Evolutionary conservation across 2,113 vertebrate species (phyloP).

Genomic region (Perca flavescens): DNA sequence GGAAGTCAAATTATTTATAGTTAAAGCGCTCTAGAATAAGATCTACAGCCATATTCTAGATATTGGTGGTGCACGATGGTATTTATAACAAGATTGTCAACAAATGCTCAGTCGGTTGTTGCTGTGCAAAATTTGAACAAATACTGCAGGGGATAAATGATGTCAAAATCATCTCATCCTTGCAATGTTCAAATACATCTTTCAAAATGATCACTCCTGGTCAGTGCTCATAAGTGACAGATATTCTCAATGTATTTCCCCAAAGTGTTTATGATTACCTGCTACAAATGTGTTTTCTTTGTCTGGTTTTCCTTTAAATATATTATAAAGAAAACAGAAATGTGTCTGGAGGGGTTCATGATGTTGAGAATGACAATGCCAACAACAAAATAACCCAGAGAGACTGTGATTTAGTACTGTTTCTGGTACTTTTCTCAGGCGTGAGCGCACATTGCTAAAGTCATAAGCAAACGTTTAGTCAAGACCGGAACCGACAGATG

Average conservation of each 20-base stretch:
- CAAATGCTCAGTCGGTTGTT: not conserved
- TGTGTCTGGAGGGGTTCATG: not conserved
- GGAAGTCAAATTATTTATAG: not conserved
- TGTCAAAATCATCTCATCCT: constrained; percentile 27
- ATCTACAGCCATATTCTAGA: not conserved
- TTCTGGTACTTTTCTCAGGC: constrained; percentile 5
- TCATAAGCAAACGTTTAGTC: constrained; percentile 83
- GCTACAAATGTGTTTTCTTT: not conserved
- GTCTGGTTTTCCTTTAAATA: not conserved
- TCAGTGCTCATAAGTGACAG: not conserved
- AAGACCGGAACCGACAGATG: constrained; percentile 71
- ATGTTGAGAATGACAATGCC: not conserved
- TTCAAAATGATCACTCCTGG: not conserved
- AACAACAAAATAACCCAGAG: not conserved
- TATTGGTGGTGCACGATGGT: not conserved
- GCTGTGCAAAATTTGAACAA: constrained; percentile 13
- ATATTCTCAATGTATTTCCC: not conserved
- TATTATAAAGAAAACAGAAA: not conserved
- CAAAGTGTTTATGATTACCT: not conserved
- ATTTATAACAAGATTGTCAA: not conserved
- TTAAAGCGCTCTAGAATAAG: not conserved
- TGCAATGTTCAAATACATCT: constrained; percentile 21
- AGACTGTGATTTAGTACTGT: not conserved
- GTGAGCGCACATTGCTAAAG: constrained; percentile 64
- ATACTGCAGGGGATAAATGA: not conserved